Evolutionary conservation across 2,797 vertebrate species (phyloP).

Genomic region (Microcaecilia unicolor): DNA sequence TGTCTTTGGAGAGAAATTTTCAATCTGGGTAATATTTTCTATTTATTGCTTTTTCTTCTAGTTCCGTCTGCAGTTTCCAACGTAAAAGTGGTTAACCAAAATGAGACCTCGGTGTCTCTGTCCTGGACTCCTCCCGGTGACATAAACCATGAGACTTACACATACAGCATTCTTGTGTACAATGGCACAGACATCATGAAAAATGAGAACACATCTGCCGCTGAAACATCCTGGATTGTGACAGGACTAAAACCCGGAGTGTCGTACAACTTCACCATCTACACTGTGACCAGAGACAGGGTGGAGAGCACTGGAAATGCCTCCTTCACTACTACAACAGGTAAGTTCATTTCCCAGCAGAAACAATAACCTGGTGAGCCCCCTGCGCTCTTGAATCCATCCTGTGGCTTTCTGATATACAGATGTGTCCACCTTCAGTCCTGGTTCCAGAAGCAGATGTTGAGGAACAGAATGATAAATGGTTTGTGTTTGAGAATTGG

Average conservation of each 20-base stretch:
- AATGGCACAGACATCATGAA: too few species aligned
- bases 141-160: neutral
- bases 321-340: neutral
- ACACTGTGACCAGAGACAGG: neutral
- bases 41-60: neutral
- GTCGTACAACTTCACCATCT: neutral
- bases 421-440: too few species aligned
- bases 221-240: rapidly evolving
- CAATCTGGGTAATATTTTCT: too few species aligned
- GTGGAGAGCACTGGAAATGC: neutral
- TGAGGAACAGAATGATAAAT: too few species aligned
- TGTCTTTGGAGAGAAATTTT: too few species aligned
- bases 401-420: too few species aligned
- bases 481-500: too few species aligned
- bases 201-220: neutral
- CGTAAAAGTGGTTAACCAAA: neutral
- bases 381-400: too few species aligned
- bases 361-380: too few species aligned
- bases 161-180: neutral
- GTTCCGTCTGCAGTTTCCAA: neutral
- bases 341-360: neutral
- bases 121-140: neutral
- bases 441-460: too few species aligned
- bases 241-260: neutral
- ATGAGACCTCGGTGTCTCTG: neutral